Base-by-base conservation (phyloP, 1,140 invertebrate genomes). In the Leptinotarsa lineolata region DNA sequence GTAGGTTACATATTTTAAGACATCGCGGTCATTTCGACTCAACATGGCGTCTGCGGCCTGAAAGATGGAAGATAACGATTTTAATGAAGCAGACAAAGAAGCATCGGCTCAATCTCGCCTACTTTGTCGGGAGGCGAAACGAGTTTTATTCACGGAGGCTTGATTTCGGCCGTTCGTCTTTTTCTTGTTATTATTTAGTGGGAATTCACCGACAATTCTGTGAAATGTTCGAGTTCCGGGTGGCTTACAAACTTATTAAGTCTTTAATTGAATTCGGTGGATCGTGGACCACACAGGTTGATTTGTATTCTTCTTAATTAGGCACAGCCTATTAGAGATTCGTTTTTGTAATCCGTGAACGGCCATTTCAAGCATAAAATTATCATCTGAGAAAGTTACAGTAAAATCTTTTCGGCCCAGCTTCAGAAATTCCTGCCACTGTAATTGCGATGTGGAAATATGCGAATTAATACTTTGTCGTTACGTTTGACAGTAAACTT, bases 1-100 rank as follows among this genome's bases (percentile, higher is more conserved):
- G 72, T 74, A 76, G 77, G 75, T 78, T 54, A 77, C 70, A 77
- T 75, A 75, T 79, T 79, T 77, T 72, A 75, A 78, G 58, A 72
- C 72, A 73, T 18, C 72, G 72, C 74, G 68, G 63, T 74, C 48
- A 54, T 54, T 54, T 39, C 30, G 30, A 13, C 20, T 21, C 18
- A 78, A 77, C 75, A 78, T 78, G 73, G 78, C 70, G 70, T 63
- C 74, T 65, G n/a, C 45, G 22, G 21, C 20, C 15, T 20, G 64
- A 58, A 67, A 66, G 64, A 73, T 39, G 66, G 67, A 77, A 76
- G 72, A 75, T 74, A 30, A 63, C 11, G 60, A 12, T 22, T 22
- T 72, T 30, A 48, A 18, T 15, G 54, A 70, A 30, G 21, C 58
- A 45, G 71, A 78, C 60, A 39, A 58, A 68, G 45, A 67, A 24